Conservation (phyloP, 2,797 vertebrate species). For the Thamnophis elegans region DNA sequence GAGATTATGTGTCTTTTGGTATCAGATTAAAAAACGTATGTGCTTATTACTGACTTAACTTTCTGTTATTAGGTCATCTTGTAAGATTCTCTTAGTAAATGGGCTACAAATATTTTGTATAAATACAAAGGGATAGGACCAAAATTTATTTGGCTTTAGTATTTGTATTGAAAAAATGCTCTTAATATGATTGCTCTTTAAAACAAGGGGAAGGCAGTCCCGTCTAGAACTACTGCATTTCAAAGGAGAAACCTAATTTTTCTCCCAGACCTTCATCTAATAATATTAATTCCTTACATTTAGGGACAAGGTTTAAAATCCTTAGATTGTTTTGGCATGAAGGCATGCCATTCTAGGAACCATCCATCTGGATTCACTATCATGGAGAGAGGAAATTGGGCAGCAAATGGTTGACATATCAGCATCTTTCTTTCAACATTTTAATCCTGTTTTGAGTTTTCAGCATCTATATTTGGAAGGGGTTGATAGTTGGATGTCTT, state of each 20-base stretch:
- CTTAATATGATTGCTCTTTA: background rate
- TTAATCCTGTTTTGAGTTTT: background rate
- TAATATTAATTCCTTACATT: background rate
- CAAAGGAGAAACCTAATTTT: background rate
- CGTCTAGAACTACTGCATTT: background rate
- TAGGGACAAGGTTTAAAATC: background rate
- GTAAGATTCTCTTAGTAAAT: background rate
- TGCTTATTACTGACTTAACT: background rate
- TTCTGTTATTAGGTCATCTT: background rate
- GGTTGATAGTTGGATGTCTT: background rate
- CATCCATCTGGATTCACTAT: background rate
- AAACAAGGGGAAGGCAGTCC: background rate
- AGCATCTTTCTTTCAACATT: background rate
- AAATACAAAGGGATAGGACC: background rate
- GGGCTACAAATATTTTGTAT: background rate
- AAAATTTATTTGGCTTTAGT: background rate
- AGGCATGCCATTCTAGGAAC: background rate
- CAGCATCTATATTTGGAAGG: background rate
- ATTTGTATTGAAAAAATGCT: background rate
- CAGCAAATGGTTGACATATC: background rate
- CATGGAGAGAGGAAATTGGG: background rate
- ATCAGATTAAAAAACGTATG: background rate
- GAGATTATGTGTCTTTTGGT: background rate
- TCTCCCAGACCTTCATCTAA: background rate
- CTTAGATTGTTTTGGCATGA: background rate